A percentile compares a stretch with the other conserved stretches of the same genome.
These are phyloP conservation scores for Manacus vitellinus DNA, from an alignment of 2,113 vertebrate genomes.

Conservation along the genomic window DNA sequence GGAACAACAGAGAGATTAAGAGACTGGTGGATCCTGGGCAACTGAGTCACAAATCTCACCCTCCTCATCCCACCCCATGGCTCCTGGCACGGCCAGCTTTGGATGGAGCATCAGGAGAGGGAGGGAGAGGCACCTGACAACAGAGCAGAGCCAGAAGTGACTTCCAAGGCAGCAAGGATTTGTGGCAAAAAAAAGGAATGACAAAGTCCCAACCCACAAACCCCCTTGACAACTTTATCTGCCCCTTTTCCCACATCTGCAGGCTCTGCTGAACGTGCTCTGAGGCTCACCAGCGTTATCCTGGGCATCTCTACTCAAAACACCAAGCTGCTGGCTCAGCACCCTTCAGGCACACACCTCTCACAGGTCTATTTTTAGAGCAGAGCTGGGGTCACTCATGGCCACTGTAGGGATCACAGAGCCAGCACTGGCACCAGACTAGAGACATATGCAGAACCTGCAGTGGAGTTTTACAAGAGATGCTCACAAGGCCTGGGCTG, in stretches of 20 bases:
- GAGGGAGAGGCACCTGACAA: not conserved
- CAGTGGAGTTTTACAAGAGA: not conserved
- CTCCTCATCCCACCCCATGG: accelerated
- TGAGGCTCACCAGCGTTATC: not conserved
- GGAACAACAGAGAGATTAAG: not conserved
- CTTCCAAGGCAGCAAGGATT: not conserved
- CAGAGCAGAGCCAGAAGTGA: not conserved
- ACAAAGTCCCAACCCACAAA: not conserved
- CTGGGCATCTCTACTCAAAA: not conserved
- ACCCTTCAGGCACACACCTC: not conserved
- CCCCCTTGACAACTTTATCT: not conserved
- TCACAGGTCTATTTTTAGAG: not conserved
- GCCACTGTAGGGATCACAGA: not conserved
- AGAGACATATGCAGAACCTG: not conserved
- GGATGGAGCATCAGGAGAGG: not conserved
- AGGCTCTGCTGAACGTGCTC: not conserved
- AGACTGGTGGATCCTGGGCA: not conserved
- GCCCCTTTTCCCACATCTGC: not conserved
- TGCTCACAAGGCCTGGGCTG: not conserved
- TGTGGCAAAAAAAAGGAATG: not conserved
- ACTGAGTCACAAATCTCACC: not conserved
- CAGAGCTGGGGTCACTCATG: not conserved
- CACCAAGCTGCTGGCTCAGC: not conserved
- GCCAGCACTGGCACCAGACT: not conserved
- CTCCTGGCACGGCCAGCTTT: not conserved